Evolutionary conservation across 2,113 vertebrate species (phyloP), one percentile per base, ranked within the genome.

Genomic region (Vombatus ursinus): DNA sequence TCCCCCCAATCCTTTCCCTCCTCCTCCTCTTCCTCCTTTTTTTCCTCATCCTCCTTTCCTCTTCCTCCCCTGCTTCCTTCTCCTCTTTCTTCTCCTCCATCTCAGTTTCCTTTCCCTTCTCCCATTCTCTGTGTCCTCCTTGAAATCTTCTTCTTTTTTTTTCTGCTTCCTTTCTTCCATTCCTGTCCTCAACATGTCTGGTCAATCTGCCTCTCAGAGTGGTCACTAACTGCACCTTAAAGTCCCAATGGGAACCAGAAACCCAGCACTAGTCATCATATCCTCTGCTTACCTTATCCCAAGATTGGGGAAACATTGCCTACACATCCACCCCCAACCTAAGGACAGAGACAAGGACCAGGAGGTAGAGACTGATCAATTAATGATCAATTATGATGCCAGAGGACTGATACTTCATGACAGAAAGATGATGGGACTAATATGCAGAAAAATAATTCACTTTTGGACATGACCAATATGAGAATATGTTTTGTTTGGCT

Each of bases 361-460:
- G 95, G 93, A 96, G 92, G 93, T 93, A 92, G 95, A 96, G 96
- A 97, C 97, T 92, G 96, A 28, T 49, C 24, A 50, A 97, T n/a
- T 44, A 44, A 84, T 84, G n/a, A 44, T 84, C n/a, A 84, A 8
- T 84, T 84, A 84, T 84, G 96, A 96, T 98, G 97, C 98, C 98
- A 98, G 94, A 50, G 22, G 97, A 95, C 98, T 97, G 97, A 98
- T 96, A 96, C 0, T 24, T 28, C 47, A 31, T 28, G 48, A 50
- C 25, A 90, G 90, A 90, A 25, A 90, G 19, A 84, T 84, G 19
- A 44, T 44, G 2, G 2, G n/a, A 23, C 68, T 84, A 84, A 44
- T 23, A 84, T 44, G 68, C 16, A 84, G n/a, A 44, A 44, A 84
- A 84, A 84, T 19, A 44, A 84, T 84, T 84, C n/a, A 44, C 22